Base-by-base conservation (phyloP, 1,140 invertebrate genomes). In the Asbolus verrucosus region DNA sequence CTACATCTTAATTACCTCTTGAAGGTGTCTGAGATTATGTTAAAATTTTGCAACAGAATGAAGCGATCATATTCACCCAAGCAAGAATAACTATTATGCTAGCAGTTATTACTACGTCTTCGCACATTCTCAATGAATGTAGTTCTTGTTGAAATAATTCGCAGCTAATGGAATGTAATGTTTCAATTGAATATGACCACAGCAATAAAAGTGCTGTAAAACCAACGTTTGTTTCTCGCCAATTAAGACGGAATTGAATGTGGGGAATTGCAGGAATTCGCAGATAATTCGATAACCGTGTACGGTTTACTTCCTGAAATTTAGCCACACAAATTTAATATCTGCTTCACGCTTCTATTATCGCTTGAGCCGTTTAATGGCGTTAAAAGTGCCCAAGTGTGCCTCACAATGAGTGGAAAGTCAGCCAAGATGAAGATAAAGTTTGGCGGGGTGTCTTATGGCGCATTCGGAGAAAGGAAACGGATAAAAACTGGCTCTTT, bases 21-120 rank as follows among this genome's bases (percentile, higher is more conserved):
- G 18, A 19, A n/a, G 16, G 15, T 11, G 2, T 6, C 5, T 11
- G 18, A 54, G 46, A 19, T 54, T 54, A n/a, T n/a, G n/a, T n/a
- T n/a, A n/a, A n/a, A n/a, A n/a, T n/a, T n/a, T 54, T 54, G 21
- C 46, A 54, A 54, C 46, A 9, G 27, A 54, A 54, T 54, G 27
- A 24, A 54, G 46, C 46, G 46, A 27, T 54, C 46, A n/a, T 54
- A 54, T 54, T 54, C 21, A 54, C 3, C 46, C 46, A 54, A 27
- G 46, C 46, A 54, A 54, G 46, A 54, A 54, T 54, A 54, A 54
- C 46, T 27, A 54, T 54, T 54, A 54, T 27, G 46, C 27, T 54
- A 27, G 27, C 46, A 27, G 46, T 54, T 54, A 54, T 54, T 54
- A 11, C 33, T 36, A 16, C 46, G 46, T 54, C 46, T 54, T 50